Percentiles rank a stretch among this genome's conserved stretches.
These are phyloP conservation scores for Pipistrellus nathusii DNA, from an alignment of 2,797 vertebrate species.

Conservation along the genomic window DNA sequence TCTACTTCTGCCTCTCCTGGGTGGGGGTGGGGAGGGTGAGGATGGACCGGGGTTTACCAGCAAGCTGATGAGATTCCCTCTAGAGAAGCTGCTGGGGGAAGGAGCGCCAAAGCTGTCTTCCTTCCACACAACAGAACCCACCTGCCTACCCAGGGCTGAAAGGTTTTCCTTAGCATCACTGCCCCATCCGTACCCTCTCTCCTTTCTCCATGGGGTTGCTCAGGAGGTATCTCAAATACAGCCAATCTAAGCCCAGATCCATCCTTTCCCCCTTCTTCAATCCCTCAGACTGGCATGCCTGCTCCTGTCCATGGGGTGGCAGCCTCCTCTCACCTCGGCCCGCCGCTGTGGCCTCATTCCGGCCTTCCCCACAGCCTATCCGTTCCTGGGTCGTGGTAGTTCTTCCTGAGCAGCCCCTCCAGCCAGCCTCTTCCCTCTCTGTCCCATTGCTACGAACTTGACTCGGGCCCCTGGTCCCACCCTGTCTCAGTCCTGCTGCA, in stretches of 20 bases:
- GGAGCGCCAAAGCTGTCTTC: not conserved
- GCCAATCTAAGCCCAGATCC: not conserved
- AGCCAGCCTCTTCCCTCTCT: not conserved
- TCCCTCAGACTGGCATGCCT: not conserved
- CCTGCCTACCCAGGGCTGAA: not conserved
- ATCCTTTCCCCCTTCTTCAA: not conserved
- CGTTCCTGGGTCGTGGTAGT: too few relatives aligned
- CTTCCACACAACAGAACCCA: not conserved
- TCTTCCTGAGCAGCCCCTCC: not conserved
- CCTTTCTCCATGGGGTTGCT: not conserved
- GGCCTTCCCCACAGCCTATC: not conserved
- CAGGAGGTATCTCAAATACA: not conserved
- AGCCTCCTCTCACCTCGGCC: not conserved
- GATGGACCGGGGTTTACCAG: not conserved
- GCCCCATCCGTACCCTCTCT: not conserved
- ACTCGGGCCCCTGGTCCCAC: not conserved
- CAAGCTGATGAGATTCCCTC: not conserved
- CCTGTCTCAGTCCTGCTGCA: not conserved
- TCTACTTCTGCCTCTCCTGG: not conserved
- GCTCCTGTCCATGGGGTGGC: not conserved
- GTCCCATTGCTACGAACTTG: not conserved
- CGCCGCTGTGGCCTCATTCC: not conserved
- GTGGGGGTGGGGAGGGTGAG: too few relatives aligned
- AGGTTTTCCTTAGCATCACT: not conserved
- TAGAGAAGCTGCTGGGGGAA: not conserved